Conservation (phyloP, 2,113 vertebrate species). For the Arenaria interpres region DNA sequence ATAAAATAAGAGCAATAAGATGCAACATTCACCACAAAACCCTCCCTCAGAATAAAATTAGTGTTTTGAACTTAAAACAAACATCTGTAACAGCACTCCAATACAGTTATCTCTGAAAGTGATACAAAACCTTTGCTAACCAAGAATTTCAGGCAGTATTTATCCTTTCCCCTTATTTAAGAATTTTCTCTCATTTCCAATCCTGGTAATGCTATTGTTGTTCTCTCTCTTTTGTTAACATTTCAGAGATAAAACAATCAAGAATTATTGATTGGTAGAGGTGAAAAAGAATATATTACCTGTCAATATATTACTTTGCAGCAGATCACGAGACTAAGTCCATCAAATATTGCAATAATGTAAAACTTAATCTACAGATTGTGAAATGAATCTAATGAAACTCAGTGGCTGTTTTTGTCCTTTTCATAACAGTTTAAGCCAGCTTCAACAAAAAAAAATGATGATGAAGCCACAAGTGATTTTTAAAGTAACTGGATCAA, state of each 20-base stretch:
- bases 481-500: neutral
- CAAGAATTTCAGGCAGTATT: neutral
- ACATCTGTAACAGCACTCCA: neutral
- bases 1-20: neutral
- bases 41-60: neutral
- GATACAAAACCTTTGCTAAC: neutral
- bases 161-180: neutral
- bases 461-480: neutral
- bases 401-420: neutral
- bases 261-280: neutral
- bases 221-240: neutral
- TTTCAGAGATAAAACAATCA: neutral
- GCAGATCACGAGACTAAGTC: neutral
- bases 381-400: neutral
- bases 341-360: neutral
- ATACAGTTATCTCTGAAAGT: neutral
- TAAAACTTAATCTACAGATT: neutral
- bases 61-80: neutral
- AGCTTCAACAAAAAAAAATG: neutral
- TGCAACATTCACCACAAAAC: neutral
- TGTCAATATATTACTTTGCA: neutral
- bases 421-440: neutral
- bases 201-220: neutral
- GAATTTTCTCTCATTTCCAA: neutral
- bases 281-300: neutral